These are phyloP conservation scores for Apteryx mantelli DNA, from an alignment of 2,113 vertebrate species.

Conservation along the genomic window DNA sequence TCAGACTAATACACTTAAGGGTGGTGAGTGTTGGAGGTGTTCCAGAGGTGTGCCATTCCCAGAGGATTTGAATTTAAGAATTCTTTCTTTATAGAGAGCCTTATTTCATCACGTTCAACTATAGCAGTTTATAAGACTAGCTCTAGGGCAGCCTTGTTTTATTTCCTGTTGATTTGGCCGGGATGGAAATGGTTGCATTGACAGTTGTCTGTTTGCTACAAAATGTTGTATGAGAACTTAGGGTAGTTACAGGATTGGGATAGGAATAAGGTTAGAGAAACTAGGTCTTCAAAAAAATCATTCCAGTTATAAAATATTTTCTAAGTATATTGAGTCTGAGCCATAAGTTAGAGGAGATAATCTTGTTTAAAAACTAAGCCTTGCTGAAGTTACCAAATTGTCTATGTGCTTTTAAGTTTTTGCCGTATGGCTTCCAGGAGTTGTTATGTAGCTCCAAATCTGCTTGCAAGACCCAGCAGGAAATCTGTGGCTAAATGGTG, in stretches of 20 bases:
- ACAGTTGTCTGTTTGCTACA: neutral
- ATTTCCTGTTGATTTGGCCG: neutral
- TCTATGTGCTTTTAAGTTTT: neutral
- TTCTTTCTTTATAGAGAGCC: neutral
- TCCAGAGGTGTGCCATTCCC: neutral
- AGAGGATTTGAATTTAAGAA: neutral
- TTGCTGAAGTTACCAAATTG: neutral
- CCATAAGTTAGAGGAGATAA: neutral
- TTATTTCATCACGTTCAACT: neutral
- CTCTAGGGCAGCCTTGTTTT: neutral
- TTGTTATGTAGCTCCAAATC: conserved; percentile 6
- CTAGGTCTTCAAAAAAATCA: neutral
- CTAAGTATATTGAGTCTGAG: neutral
- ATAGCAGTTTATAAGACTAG: neutral
- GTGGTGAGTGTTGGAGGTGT: neutral
- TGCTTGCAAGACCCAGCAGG: neutral
- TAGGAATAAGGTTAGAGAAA: neutral
- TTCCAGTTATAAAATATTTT: neutral
- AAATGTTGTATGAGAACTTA: neutral
- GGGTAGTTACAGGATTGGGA: neutral
- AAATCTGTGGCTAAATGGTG: neutral
- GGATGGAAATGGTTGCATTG: neutral
- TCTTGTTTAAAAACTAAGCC: neutral
- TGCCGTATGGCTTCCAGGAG: neutral
- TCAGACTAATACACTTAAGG: neutral